Evolutionary conservation across 2,113 vertebrate species (phyloP), one percentile per base, ranked within the genome.

Genomic region (Geococcyx californianus): DNA sequence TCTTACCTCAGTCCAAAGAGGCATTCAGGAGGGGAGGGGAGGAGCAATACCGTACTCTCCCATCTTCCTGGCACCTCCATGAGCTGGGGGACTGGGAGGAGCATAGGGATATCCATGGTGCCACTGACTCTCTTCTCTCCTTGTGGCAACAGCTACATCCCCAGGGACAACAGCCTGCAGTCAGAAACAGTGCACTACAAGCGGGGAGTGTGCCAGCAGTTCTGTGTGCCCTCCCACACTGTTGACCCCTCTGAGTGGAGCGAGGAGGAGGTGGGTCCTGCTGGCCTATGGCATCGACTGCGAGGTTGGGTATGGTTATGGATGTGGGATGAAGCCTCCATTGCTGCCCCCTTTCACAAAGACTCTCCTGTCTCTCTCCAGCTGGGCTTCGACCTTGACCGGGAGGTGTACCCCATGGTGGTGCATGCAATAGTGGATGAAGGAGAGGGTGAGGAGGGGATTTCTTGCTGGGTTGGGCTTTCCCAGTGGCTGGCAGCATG

Each of bases 131-230:
- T 72, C 54, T 86, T 26, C 58, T 82, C 24, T 51, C 60, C 75
- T 64, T 29, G 3, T 0, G 69, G 74, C n/a, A 19, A 40, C 93
- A 99, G 99, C 70, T 99, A 99, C 97, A 96, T 99, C 79, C 99
- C 99, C 25, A 99, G 98, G 97, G 99, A 99, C 97, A 98, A 95
- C 97, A 98, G 98, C 47, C 98, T 99, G 91, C 99, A 99, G 97
- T 99, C 99, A 0, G 99, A 99, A 98, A 99, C 99, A 0, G 98
- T 99, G 86, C 98, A 98, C 94, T 99, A 99, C 95, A 99, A 99
- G 97, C 96, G 98, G 13, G 99, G 99, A 4, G 99, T 99, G 69
- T 98, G 98, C 95, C 99, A 99, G 98, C 99, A 99, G 97, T 99
- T 99, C 98, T 99, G 99, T 49, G 97, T 99, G 90, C 99, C 99